phyloP scores from a whole-genome alignment of 1,140 invertebrate genomes.

The Sitodiplosis mosellana region DNA sequence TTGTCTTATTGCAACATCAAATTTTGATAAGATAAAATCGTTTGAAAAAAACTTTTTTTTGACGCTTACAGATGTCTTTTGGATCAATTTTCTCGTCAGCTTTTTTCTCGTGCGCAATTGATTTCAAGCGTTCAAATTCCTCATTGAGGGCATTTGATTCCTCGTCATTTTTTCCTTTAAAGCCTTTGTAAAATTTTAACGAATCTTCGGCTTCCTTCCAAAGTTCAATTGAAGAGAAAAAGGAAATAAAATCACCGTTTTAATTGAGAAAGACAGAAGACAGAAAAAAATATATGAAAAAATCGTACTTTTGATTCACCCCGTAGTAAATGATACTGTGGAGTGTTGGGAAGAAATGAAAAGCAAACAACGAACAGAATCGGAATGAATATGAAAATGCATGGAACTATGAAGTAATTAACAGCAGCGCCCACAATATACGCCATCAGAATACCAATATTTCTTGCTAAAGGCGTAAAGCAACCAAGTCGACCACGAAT shows the following conservation, averaged over 20 bases:
- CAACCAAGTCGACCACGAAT: not conserved
- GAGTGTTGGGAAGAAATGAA: not conserved
- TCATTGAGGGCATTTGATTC: not conserved
- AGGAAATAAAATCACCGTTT: not conserved
- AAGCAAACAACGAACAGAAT: not conserved
- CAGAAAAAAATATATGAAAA: not conserved
- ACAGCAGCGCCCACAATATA: not conserved
- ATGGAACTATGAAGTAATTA: not conserved
- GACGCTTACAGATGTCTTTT: not conserved
- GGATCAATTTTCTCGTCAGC: not conserved
- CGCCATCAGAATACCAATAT: not conserved
- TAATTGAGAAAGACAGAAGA: not conserved
- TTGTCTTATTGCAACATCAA: not conserved
- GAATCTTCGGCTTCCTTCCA: not conserved
- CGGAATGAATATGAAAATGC: not conserved
- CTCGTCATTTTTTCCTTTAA: not conserved
- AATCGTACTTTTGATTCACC: not conserved
- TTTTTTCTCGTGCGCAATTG: not conserved
- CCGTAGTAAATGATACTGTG: not conserved
- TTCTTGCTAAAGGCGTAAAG: not conserved
- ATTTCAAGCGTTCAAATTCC: not conserved
- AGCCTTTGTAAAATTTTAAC: not conserved
- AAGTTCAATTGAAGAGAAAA: no score
- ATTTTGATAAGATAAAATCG: not conserved
- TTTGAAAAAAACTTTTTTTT: not conserved